phyloP scores from a whole-genome alignment of 1,140 invertebrate species.

The Drosophila aff. region DNA sequence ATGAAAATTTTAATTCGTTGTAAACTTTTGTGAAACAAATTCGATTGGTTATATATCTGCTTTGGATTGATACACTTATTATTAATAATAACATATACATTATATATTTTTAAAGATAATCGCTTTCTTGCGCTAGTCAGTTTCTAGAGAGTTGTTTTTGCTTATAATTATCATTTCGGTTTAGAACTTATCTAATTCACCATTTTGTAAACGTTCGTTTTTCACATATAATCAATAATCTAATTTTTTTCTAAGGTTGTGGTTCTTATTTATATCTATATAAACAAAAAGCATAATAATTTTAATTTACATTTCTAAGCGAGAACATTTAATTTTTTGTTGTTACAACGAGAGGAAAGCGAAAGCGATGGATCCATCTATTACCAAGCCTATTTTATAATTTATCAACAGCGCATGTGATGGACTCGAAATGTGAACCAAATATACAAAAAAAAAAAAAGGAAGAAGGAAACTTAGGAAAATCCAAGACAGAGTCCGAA shows the following conservation, averaged over 20 bases:
- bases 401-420: slow-evolving; percentile 84
- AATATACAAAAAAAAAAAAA: slow-evolving; percentile 5
- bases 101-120: slow-evolving; percentile 33
- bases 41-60: slow-evolving; percentile 33
- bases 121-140: slow-evolving; percentile 73
- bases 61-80: slow-evolving; percentile 40
- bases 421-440: slow-evolving; percentile 63
- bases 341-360: slow-evolving; percentile 37
- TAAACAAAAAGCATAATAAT: slow-evolving; percentile 44
- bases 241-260: slow-evolving; percentile 80
- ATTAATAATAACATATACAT: slow-evolving; percentile 7
- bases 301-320: slow-evolving; percentile 72
- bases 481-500: slow-evolving; percentile 51
- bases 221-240: slow-evolving; percentile 49
- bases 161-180: slow-evolving; percentile 34
- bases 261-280: slow-evolving; percentile 80
- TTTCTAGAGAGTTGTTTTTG: slow-evolving; percentile 60
- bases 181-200: slow-evolving; percentile 39
- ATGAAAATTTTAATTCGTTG: slow-evolving; percentile 41
- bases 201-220: slow-evolving; percentile 39
- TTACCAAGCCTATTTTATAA: slow-evolving; percentile 59
- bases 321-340: slow-evolving; percentile 49
- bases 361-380: slow-evolving; percentile 40
- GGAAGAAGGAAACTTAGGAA: slow-evolving; percentile 11
- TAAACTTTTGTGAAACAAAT: slow-evolving; percentile 45